These are phyloP conservation scores for Cantharis flavilabris DNA, from an alignment of 2,888 invertebrate genomes.

Conservation along the genomic window DNA sequence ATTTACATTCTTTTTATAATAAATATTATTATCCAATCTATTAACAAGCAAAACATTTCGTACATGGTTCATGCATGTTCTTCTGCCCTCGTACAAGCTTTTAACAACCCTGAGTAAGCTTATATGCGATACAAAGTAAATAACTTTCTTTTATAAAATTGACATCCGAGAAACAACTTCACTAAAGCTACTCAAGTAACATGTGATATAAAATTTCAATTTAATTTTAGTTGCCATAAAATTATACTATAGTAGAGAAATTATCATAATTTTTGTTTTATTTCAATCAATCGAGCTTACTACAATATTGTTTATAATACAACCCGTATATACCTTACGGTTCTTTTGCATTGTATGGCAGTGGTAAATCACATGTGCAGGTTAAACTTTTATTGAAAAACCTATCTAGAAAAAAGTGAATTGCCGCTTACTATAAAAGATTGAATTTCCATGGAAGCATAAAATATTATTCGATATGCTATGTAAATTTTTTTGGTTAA, in stretches of 20 bases:
- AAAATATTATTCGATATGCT: neutral
- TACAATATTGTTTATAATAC: neutral
- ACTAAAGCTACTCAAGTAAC: conserved; percentile 2
- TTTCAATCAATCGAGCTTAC: neutral
- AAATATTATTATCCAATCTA: neutral
- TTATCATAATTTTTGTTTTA: neutral
- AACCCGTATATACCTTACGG: neutral
- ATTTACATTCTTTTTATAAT: neutral
- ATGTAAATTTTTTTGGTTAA: neutral
- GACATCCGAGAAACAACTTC: conserved; percentile 8
- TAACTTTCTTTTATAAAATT: conserved; percentile 11
- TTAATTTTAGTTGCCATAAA: neutral
- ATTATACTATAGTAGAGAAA: neutral
- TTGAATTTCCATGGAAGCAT: neutral
- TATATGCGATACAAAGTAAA: conserved; percentile 4
- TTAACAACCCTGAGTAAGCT: conserved; percentile 6
- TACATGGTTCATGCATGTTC: neutral
- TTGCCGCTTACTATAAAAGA: neutral
- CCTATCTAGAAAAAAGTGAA: neutral
- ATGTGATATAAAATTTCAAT: neutral
- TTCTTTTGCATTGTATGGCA: neutral
- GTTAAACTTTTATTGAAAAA: neutral
- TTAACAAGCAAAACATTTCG: neutral
- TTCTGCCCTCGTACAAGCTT: neutral
- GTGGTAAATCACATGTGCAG: neutral